Conservation (phyloP, 2,113 vertebrate species). For the Anguilla rostrata region DNA sequence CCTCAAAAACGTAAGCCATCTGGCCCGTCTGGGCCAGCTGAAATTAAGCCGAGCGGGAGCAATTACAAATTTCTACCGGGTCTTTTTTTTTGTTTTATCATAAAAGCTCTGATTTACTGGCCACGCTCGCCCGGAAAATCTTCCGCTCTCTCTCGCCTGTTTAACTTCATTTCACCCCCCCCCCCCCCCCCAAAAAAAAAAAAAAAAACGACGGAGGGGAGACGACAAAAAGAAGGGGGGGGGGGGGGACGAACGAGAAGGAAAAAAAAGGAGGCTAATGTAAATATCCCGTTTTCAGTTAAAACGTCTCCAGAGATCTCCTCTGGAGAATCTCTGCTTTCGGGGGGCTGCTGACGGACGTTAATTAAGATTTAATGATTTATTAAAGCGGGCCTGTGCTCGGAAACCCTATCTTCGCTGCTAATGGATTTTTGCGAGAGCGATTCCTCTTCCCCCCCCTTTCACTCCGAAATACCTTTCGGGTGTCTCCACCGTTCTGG, state of each 20-base stretch:
- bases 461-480: conserved; percentile 47
- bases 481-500: conserved; percentile 53
- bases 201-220: not conserved
- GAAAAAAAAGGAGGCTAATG: conserved; percentile 8
- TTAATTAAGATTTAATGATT: conserved; percentile 77
- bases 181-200: no score
- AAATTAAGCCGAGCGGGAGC: not conserved
- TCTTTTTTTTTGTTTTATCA: conserved; percentile 1
- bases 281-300: conserved; percentile 21
- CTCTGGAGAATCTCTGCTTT: conserved; percentile 50
- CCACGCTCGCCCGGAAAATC: not conserved
- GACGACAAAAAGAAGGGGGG: not conserved
- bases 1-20: conserved; percentile 12
- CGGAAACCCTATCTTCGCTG: conserved; percentile 65
- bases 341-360: conserved; percentile 65
- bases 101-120: conserved; percentile 16
- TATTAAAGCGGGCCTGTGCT: conserved; percentile 64
- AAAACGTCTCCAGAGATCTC: conserved; percentile 22
- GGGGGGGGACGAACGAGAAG: not conserved
- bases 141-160: not conserved
- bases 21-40: not conserved
- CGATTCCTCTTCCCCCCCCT: conserved; percentile 56
- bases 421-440: conserved; percentile 65
- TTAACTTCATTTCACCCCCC: conserved; percentile 15
- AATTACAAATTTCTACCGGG: not conserved